phyloP scores from a whole-genome alignment of 2,113 vertebrate genomes.

The Eulemur rufifrons region DNA sequence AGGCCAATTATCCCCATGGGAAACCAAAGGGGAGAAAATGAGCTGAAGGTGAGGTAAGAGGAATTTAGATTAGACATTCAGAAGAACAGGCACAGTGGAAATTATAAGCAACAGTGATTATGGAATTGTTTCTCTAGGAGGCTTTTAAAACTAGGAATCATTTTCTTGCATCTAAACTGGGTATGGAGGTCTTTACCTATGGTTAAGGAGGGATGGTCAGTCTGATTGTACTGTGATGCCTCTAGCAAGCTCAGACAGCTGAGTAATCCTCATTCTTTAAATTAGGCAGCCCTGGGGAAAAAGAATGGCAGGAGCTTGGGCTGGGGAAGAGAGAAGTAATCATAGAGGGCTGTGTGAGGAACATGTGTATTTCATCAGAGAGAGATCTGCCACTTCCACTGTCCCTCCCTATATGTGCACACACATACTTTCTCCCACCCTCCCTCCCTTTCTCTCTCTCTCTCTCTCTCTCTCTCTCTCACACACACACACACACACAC shows the following conservation, averaged over 20 bases:
- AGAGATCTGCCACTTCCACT: background rate
- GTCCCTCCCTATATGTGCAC: no score
- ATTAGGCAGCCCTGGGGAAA: background rate
- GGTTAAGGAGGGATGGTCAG: background rate
- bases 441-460: background rate
- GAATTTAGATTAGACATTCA: background rate
- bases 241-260: background rate
- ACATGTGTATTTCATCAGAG: constrained; percentile 30
- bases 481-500: background rate
- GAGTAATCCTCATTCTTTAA: background rate
- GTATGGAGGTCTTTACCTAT: background rate
- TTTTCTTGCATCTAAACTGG: background rate
- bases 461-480: background rate
- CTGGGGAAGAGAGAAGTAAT: background rate
- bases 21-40: background rate
- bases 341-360: background rate
- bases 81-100: constrained; percentile 31
- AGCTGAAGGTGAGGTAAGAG: background rate
- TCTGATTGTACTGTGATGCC: background rate
- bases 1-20: background rate
- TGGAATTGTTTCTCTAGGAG: constrained; percentile 4
- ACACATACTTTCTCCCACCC: background rate
- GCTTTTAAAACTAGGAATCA: constrained; percentile 30
- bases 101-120: background rate
- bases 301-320: background rate